Evolutionary conservation across 2,888 invertebrate species (phyloP).

Genomic region (Chloroclysta siterata): DNA sequence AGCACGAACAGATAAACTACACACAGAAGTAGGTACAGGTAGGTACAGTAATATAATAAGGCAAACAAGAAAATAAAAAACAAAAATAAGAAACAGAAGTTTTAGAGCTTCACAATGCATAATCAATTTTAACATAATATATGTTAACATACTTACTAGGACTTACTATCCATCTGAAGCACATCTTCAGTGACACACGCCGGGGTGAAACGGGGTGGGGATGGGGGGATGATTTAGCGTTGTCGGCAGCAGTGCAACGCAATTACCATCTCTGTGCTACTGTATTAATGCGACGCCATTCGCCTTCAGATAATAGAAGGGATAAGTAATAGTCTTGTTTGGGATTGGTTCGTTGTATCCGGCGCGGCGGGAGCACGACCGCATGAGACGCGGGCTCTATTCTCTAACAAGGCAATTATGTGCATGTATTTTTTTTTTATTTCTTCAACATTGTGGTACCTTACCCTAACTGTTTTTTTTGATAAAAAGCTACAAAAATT

Average conservation of each 20-base stretch:
- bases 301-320: slow-evolving; percentile 15
- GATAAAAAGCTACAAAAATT: too few relatives aligned
- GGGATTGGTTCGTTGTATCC: background rate
- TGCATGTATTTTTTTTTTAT: background rate
- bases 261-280: slow-evolving; percentile 32
- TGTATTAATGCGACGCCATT: slow-evolving; percentile 21
- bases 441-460: too few relatives aligned
- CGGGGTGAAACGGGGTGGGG: slow-evolving; percentile 1
- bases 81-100: too few relatives aligned
- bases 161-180: too few relatives aligned
- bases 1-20: too few relatives aligned
- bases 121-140: background rate
- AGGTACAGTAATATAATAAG: too few relatives aligned
- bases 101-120: too few relatives aligned
- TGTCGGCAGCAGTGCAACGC: slow-evolving; percentile 32
- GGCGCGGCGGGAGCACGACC: background rate
- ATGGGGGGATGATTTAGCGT: slow-evolving; percentile 27
- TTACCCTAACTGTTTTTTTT: too few relatives aligned
- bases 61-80: too few relatives aligned
- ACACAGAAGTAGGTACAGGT: too few relatives aligned
- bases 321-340: slow-evolving; percentile 18
- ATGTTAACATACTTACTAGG: background rate
- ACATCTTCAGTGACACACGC: background rate
- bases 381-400: background rate
- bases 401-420: background rate